phyloP scores from a whole-genome alignment of 1,140 invertebrate genomes.

The Atta colombica region DNA sequence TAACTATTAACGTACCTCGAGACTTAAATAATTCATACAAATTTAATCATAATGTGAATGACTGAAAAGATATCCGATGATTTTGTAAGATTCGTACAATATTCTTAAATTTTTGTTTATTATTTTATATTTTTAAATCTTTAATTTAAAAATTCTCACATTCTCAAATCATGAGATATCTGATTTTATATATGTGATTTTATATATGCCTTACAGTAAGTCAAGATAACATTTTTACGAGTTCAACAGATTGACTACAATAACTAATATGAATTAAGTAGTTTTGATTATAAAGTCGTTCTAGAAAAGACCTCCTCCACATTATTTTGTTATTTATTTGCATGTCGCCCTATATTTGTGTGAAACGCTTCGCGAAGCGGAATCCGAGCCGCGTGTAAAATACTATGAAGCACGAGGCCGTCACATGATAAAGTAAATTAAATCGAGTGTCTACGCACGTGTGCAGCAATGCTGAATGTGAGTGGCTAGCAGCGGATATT shows the following conservation, averaged over 20 bases:
- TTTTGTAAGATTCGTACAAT: not conserved
- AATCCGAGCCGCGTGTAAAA: conserved; percentile 13
- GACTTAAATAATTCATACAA: conserved; percentile 5
- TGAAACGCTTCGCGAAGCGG: conserved; percentile 10
- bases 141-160: not conserved
- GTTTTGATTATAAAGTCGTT: not conserved
- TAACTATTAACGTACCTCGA: not conserved
- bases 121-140: not conserved
- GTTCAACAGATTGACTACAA: not conserved
- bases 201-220: not conserved
- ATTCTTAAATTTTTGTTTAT: not conserved
- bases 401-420: conserved; percentile 30
- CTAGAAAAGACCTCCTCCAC: not conserved
- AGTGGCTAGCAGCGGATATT: conserved; percentile 28
- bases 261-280: not conserved
- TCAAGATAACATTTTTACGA: conserved; percentile 12
- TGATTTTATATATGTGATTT: too few relatives aligned
- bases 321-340: conserved; percentile 24
- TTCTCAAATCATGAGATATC: not conserved
- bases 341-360: not conserved
- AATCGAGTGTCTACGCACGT: conserved; percentile 51
- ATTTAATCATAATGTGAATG: not conserved
- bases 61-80: not conserved
- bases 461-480: conserved; percentile 13
- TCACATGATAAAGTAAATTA: conserved; percentile 63